These are phyloP conservation scores for Drosophila guanche DNA, from an alignment of 1,140 invertebrate species.

Conservation along the genomic window DNA sequence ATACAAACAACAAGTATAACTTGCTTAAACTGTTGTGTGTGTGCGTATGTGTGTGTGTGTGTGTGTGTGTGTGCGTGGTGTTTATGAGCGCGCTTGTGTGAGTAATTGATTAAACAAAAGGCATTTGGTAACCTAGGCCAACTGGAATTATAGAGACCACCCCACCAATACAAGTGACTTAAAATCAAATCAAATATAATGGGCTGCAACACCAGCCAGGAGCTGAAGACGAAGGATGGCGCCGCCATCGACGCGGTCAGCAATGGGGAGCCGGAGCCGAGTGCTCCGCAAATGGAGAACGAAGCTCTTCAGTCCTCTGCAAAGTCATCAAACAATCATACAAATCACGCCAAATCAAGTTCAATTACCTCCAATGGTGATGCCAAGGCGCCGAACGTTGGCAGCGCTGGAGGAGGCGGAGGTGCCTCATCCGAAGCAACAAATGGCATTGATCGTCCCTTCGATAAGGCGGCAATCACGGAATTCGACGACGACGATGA, in stretches of 20 bases:
- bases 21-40: conserved; percentile 28
- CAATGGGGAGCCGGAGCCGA: conserved; percentile 67
- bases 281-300: conserved; percentile 59
- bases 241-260: conserved; percentile 68
- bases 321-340: conserved; percentile 66
- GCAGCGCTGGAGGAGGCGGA: conserved; percentile 18
- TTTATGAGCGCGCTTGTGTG: conserved; percentile 22
- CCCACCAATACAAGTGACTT: conserved; percentile 12
- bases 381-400: conserved; percentile 58
- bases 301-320: conserved; percentile 30
- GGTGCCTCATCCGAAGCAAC: conserved; percentile 52
- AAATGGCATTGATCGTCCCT: conserved; percentile 70
- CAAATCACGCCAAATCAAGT: conserved; percentile 81
- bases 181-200: conserved; percentile 45
- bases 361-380: conserved; percentile 80
- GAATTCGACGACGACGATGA: conserved; percentile 62
- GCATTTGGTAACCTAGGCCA: conserved; percentile 73
- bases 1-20: conserved; percentile 47
- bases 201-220: conserved; percentile 82
- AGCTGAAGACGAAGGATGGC: conserved; percentile 81
- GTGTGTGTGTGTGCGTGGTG: conserved; percentile 7
- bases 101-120: conserved; percentile 79
- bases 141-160: conserved; percentile 50
- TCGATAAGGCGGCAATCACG: conserved; percentile 75
- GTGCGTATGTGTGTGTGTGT: conserved; percentile 7